Percentiles rank a stretch among this genome's conserved stretches.
Evolutionary conservation across 1,140 invertebrate species (phyloP).

Genomic region (Lethrus apterus): DNA sequence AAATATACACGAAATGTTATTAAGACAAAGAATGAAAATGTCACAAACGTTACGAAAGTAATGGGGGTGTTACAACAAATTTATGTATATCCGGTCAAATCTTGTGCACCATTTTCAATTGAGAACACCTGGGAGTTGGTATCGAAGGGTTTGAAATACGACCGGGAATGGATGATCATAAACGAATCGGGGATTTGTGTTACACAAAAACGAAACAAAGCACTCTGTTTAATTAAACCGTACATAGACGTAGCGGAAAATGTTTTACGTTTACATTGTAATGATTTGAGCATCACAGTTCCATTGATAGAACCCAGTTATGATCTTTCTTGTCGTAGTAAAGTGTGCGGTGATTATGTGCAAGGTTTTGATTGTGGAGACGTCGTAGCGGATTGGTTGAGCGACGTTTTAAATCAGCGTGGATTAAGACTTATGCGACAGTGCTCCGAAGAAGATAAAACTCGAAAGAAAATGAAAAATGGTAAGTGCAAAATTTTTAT

Average conservation of each 20-base stretch:
- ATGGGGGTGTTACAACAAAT: slow-evolving; percentile 50
- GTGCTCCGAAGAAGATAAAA: slow-evolving; percentile 38
- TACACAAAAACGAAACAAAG: slow-evolving; percentile 79
- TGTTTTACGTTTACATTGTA: slow-evolving; percentile 56
- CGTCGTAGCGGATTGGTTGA: slow-evolving; percentile 69
- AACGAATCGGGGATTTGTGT: slow-evolving; percentile 68
- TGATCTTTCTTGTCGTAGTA: slow-evolving; percentile 51
- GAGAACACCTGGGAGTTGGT: slow-evolving; percentile 62
- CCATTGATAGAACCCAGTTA: slow-evolving; percentile 18
- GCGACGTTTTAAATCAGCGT: slow-evolving; percentile 52
- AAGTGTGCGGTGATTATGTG: slow-evolving; percentile 80
- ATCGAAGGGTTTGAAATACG: slow-evolving; percentile 71
- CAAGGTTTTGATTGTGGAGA: slow-evolving; percentile 77
- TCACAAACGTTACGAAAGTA: not conserved
- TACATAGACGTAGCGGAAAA: slow-evolving; percentile 55
- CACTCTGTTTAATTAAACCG: slow-evolving; percentile 76
- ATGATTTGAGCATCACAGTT: slow-evolving; percentile 29
- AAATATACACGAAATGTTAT: not conserved
- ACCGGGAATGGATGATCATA: slow-evolving; percentile 89
- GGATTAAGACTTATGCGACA: slow-evolving; percentile 66
- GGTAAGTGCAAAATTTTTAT: slow-evolving; percentile 14
- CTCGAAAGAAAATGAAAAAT: slow-evolving; percentile 18
- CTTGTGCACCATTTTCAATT: slow-evolving; percentile 73
- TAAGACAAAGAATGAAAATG: not conserved
- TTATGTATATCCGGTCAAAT: slow-evolving; percentile 90